Base-by-base conservation (phyloP, 2,113 vertebrate species). In the Scartelaos histophorus region DNA sequence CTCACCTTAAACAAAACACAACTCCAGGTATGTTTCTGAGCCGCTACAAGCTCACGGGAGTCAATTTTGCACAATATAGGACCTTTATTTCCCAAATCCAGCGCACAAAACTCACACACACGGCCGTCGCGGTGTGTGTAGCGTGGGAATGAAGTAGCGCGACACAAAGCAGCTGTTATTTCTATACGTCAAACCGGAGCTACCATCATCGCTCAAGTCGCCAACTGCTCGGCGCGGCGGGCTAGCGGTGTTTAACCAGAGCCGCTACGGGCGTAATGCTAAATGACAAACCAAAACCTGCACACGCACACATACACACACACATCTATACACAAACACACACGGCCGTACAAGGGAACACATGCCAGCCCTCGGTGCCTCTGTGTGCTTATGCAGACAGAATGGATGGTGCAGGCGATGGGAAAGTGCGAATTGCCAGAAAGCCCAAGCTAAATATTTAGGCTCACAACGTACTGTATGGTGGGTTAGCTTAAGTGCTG, bases 361-460 rank as follows among this genome's bases (percentile, higher is more conserved):
- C 56, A 75, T 21, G 34, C 19, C 43, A 38, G 74, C 49, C 38
- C 67, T 62, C 3, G 66, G 12, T 6, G 78, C 83, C 82, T 75
- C 29, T n/a, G 61, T 64, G 80, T 90, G 91, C 71, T 70, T 25
- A 11, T 12, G 45, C 3, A 38, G n/a, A 49, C 76, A 80, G 75
- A 85, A 80, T 61, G 53, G 82, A 85, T 78, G 78, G 78, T 72
- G 19, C 47, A 21, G 43, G 53, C 71, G 54, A 64, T 62, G 54
- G 66, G 70, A 79, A 81, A 76, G 71, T 73, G 47, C 0, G 11
- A 74, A 78, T 58, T 75, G 64, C 69, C 53, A 13, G 53, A 57
- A 77, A 69, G 77, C 71, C 5, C 47, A 69, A 75, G 66, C 78
- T 74, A 93, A 92, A 91, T 90, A 91, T 92, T 91, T 92, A 90